These are phyloP conservation scores for Nemopilema nomurai DNA, from an alignment of 30 jellyfish, hydroid and myxozoan species.

Conservation along the genomic window DNA sequence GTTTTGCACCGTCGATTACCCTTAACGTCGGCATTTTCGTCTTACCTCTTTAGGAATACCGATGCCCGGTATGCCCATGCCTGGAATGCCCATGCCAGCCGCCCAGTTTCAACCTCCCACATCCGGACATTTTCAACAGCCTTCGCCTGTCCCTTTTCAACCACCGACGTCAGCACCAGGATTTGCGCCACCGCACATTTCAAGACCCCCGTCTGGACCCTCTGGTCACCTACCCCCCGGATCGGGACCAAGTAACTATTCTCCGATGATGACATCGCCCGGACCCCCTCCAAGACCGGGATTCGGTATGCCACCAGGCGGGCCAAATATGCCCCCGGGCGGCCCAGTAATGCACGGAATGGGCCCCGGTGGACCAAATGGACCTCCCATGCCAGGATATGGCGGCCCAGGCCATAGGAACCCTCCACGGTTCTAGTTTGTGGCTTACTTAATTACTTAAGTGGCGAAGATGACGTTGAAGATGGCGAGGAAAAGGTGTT, in stretches of 20 bases:
- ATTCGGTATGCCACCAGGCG: constrained; percentile 49
- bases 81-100: constrained; percentile 49
- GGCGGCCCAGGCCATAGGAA: constrained; percentile 12
- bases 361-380: constrained; percentile 43
- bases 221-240: constrained; percentile 43
- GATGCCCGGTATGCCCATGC: constrained; percentile 50
- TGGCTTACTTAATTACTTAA: too few species aligned
- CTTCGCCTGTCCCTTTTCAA: constrained; percentile 23
- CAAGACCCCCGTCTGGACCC: constrained; percentile 65
- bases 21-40: not conserved
- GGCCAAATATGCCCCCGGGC: constrained; percentile 51
- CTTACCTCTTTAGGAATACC: constrained; percentile 3
- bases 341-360: constrained; percentile 40
- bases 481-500: too few species aligned
- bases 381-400: constrained; percentile 14
- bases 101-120: constrained; percentile 1
- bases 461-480: too few species aligned
- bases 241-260: constrained; percentile 36
- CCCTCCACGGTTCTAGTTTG: constrained; percentile 5
- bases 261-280: constrained; percentile 26
- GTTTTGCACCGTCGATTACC: not conserved
- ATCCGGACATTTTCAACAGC: constrained; percentile 26
- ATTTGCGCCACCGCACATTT: constrained; percentile 58
- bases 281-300: constrained; percentile 57
- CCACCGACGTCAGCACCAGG: constrained; percentile 31